Conservation (phyloP, 2,797 vertebrate genomes). For the Nannoperca obscura region DNA sequence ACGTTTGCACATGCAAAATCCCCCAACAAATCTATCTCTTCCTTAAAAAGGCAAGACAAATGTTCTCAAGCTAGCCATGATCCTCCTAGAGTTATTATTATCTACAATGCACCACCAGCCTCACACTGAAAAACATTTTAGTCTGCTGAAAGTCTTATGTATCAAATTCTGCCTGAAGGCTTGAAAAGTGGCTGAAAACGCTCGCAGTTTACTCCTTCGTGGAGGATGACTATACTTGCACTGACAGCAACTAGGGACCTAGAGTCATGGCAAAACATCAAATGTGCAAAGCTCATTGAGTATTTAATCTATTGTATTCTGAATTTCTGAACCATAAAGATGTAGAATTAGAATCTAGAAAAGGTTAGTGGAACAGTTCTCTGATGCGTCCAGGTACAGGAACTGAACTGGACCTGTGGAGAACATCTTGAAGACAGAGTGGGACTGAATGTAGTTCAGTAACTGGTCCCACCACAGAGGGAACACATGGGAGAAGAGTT, state of each 20-base stretch:
- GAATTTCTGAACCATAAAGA: too few relatives aligned
- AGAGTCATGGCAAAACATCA: neutral
- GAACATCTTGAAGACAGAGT: too few relatives aligned
- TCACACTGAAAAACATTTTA: neutral
- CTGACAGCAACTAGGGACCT: neutral
- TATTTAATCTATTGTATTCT: too few relatives aligned
- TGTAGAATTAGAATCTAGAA: too few relatives aligned
- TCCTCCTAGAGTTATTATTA: neutral
- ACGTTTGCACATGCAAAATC: constrained; percentile 23
- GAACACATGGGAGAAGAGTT: neutral
- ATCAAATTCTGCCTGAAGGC: neutral
- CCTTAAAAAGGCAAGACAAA: neutral
- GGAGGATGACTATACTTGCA: neutral
- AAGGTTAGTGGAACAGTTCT: too few relatives aligned
- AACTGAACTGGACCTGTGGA: too few relatives aligned
- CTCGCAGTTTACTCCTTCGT: neutral
- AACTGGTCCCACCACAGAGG: too few relatives aligned
- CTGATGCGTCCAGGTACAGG: too few relatives aligned
- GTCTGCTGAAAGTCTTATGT: too few relatives aligned
- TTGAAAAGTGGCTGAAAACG: neutral
- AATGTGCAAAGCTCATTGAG: too few relatives aligned
- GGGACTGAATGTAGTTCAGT: too few relatives aligned
- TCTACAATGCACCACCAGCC: neutral
- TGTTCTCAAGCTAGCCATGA: neutral
- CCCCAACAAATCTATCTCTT: constrained; percentile 4